Percentiles rank a stretch among this genome's conserved stretches.
These are phyloP conservation scores for Bolinopsis microptera DNA, from an alignment of 37 sponge, comb jelly and placozoan genomes.

Conservation along the genomic window DNA sequence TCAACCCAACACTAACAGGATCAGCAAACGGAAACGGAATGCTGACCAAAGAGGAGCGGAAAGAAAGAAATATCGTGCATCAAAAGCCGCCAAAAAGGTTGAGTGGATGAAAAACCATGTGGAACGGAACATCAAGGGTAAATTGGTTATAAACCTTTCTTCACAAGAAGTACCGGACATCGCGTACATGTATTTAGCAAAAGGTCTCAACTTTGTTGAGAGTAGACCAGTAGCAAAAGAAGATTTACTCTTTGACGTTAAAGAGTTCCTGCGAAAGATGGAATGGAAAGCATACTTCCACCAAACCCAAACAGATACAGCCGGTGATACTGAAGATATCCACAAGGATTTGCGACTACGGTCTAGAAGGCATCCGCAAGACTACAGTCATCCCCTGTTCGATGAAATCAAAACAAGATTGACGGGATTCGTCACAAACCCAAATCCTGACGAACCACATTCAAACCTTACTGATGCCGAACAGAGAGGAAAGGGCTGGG, in stretches of 20 bases:
- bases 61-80: background rate
- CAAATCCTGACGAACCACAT: background rate
- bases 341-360: constrained; percentile 22
- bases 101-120: background rate
- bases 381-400: background rate
- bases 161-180: background rate
- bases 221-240: background rate
- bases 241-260: background rate
- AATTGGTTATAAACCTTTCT: background rate
- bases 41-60: background rate
- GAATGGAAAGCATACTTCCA: constrained; percentile 26
- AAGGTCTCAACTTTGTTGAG: constrained; percentile 52
- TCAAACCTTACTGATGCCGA: background rate
- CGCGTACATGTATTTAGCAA: constrained; percentile 8
- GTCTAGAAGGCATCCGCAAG: background rate
- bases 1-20: background rate
- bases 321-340: background rate
- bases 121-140: background rate
- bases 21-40: background rate
- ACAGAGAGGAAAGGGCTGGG: background rate
- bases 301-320: background rate
- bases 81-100: background rate
- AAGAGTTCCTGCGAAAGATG: constrained; percentile 7
- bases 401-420: constrained; percentile 18
- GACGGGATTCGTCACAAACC: background rate